Evolutionary conservation across 2,797 vertebrate species (phyloP).

Genomic region (Botia kubotai): DNA sequence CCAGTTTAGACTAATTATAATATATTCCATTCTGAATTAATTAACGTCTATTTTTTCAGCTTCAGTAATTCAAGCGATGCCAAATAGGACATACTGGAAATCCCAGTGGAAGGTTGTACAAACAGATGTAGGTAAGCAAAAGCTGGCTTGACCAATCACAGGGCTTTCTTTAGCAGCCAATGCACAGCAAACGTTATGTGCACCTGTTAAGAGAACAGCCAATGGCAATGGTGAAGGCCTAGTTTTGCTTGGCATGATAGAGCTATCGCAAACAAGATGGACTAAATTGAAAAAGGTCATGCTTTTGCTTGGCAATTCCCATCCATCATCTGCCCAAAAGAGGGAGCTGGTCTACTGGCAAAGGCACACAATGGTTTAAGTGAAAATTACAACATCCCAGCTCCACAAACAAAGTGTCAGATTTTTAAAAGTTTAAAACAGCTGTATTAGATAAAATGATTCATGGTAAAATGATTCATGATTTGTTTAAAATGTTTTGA

Average conservation of each 20-base stretch:
- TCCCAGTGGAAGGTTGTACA: constrained; percentile 34
- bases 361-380: constrained; percentile 23
- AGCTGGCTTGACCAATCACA: constrained; percentile 25
- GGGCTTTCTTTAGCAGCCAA: background rate
- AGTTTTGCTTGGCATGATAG: constrained; percentile 31
- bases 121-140: constrained; percentile 30
- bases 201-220: background rate
- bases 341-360: constrained; percentile 39
- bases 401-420: constrained; percentile 24
- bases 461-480: constrained; percentile 25
- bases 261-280: constrained; percentile 17
- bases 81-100: constrained; percentile 51
- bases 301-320: constrained; percentile 47
- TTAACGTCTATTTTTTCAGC: constrained; percentile 27
- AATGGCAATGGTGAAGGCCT: constrained; percentile 32
- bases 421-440: constrained; percentile 39
- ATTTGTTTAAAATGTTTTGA: constrained; percentile 50
- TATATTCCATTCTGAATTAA: constrained; percentile 45
- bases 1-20: constrained; percentile 35
- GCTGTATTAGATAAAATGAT: constrained; percentile 43
- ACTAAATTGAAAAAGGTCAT: constrained; percentile 46
- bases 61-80: constrained; percentile 35
- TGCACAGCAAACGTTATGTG: background rate
- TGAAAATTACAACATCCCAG: constrained; percentile 38
- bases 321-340: constrained; percentile 51